Evolutionary conservation across 2,888 invertebrate species (phyloP).

Genomic region (Perdita meconis): DNA sequence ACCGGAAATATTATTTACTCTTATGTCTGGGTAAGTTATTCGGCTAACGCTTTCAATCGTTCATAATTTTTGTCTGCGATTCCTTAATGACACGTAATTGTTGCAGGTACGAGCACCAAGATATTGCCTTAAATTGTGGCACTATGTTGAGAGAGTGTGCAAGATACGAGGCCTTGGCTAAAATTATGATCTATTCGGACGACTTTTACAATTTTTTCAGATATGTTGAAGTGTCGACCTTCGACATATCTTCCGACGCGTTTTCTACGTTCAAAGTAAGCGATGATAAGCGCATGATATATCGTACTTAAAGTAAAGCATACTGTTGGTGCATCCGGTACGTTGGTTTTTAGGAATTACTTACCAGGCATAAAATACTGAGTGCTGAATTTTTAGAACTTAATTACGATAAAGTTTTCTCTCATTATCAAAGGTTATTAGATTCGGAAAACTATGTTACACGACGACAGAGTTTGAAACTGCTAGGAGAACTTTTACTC

Average conservation of each 20-base stretch:
- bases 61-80: neutral
- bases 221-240: conserved; percentile 99
- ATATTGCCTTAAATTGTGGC: conserved; percentile 99
- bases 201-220: conserved; percentile 99
- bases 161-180: conserved; percentile 98
- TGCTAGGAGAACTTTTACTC: conserved; percentile 97
- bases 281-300: conserved; percentile 53
- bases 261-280: conserved; percentile 99
- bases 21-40: conserved; percentile 94
- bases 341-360: conserved; percentile 89
- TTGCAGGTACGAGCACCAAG: conserved; percentile 97
- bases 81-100: conserved; percentile 33
- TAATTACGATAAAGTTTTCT: conserved; percentile 99
- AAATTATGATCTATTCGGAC: conserved; percentile 98
- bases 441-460: conserved; percentile 99
- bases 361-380: conserved; percentile 97
- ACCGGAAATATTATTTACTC: conserved; percentile 97
- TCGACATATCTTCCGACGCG: conserved; percentile 99
- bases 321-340: conserved; percentile 62
- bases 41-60: neutral
- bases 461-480: conserved; percentile 98
- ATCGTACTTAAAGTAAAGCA: conserved; percentile 55
- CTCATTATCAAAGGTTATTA: conserved; percentile 97
- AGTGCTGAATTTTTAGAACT: conserved; percentile 99
- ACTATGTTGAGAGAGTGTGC: conserved; percentile 99